Evolutionary conservation across 1,140 invertebrate genomes (phyloP).

Genomic region (Musca domestica): DNA sequence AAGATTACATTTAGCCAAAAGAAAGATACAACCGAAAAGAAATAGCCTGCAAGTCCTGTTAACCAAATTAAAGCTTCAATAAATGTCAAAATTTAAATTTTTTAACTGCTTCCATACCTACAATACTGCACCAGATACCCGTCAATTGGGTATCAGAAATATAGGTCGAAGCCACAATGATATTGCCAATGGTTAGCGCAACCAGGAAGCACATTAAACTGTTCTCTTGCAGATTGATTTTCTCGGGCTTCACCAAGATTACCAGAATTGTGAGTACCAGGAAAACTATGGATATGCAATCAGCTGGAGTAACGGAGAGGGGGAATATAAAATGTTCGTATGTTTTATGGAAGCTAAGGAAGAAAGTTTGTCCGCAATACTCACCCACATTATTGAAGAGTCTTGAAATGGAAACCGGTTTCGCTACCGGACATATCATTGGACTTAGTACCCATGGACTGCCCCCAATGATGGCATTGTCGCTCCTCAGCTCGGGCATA

Average conservation of each 20-base stretch:
- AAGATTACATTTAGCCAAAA: slow-evolving; percentile 77
- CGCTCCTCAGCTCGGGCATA: slow-evolving; percentile 23
- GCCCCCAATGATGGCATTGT: background rate
- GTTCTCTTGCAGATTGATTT: no score
- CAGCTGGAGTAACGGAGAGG: no score
- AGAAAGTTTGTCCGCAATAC: background rate
- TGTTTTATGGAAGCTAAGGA: background rate
- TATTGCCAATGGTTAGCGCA: no score
- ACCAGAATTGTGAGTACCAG: no score
- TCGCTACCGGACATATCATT: slow-evolving; percentile 14
- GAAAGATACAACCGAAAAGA: slow-evolving; percentile 69
- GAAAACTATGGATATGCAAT: no score
- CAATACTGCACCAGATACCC: no score
- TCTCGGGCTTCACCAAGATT: no score
- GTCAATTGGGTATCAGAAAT: no score
- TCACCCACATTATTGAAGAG: slow-evolving; percentile 22
- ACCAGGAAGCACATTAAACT: no score
- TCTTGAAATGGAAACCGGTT: background rate
- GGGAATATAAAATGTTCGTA: background rate
- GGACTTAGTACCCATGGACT: slow-evolving; percentile 17
- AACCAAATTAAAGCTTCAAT: background rate
- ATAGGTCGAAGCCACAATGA: no score
- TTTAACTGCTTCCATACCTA: no score
- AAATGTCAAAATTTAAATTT: no score
- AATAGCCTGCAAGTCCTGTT: slow-evolving; percentile 66